A percentile compares a stretch with the other conserved stretches of the same genome.
phyloP scores from a whole-genome alignment of 2,888 invertebrate genomes.

The Campoplex capitator region DNA sequence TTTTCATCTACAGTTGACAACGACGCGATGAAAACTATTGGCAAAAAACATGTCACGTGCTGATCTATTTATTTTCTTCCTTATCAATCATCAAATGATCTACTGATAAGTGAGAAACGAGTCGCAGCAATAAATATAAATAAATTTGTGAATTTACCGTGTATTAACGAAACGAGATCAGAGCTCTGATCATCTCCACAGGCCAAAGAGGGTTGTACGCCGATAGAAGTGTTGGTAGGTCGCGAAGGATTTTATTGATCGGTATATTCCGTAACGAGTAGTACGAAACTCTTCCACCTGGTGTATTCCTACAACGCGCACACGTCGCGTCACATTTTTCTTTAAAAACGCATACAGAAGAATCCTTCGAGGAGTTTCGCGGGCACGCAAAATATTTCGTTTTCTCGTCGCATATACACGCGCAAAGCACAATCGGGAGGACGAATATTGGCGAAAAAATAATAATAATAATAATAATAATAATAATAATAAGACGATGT shows the following conservation, averaged over 20 bases:
- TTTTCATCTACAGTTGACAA: neutral
- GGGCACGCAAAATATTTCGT: constrained; percentile 7
- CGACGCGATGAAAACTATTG: neutral
- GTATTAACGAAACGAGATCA: neutral
- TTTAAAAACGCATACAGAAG: neutral
- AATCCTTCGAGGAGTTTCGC: neutral
- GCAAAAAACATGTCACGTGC: neutral
- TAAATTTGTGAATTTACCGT: neutral
- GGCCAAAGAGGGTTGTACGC: neutral
- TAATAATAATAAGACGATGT: neutral
- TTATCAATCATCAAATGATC: neutral
- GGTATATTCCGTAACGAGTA: constrained; percentile 7
- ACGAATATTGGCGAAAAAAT: constrained; percentile 5
- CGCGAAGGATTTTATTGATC: constrained; percentile 39
- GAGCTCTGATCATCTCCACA: neutral
- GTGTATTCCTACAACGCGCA: constrained; percentile 13
- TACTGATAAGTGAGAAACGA: too few relatives aligned
- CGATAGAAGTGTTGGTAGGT: neutral
- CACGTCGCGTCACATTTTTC: constrained; percentile 23
- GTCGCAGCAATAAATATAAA: neutral
- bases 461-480: neutral
- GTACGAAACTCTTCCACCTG: constrained; percentile 12
- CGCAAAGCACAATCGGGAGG: neutral
- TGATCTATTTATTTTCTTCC: neutral
- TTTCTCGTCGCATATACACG: neutral